Evolutionary conservation across 2,888 invertebrate genomes (phyloP).

Genomic region (Tipula confusa): DNA sequence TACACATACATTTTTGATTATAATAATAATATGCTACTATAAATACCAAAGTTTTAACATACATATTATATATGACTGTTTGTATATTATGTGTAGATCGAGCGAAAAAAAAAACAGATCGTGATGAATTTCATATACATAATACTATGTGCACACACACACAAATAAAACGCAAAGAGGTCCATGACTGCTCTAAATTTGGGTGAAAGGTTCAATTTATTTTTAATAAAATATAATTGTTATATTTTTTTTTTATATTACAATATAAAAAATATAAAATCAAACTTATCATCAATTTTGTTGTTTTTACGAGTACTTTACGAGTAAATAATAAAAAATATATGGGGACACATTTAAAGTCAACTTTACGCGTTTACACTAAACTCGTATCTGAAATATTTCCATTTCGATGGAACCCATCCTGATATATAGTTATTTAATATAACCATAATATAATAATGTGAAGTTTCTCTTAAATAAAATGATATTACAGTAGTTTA

Average conservation of each 20-base stretch:
- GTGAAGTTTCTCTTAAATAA: not conserved
- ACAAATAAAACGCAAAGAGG: not conserved
- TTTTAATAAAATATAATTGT: conserved; percentile 27
- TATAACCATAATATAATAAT: not conserved
- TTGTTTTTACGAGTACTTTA: not conserved
- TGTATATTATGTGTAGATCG: not conserved
- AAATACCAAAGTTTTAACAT: not conserved
- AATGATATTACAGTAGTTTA: not conserved
- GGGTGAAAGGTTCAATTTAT: conserved; percentile 31
- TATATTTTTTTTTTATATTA: not conserved
- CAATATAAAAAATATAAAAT: not conserved
- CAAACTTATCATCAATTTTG: not conserved
- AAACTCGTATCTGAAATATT: not conserved
- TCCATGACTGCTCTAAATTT: conserved; percentile 31
- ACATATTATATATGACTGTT: too few species aligned
- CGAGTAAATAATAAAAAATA: not conserved
- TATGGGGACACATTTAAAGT: not conserved
- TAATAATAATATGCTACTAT: not conserved
- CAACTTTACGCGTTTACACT: not conserved
- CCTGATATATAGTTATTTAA: not conserved
- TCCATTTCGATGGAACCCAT: not conserved
- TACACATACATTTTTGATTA: not conserved
- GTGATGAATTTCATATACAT: not conserved
- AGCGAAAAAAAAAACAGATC: conserved; percentile 3
- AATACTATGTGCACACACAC: not conserved